These are phyloP conservation scores for Myrmophylax atrothorax DNA, from an alignment of 2,113 vertebrate genomes.

Conservation along the genomic window DNA sequence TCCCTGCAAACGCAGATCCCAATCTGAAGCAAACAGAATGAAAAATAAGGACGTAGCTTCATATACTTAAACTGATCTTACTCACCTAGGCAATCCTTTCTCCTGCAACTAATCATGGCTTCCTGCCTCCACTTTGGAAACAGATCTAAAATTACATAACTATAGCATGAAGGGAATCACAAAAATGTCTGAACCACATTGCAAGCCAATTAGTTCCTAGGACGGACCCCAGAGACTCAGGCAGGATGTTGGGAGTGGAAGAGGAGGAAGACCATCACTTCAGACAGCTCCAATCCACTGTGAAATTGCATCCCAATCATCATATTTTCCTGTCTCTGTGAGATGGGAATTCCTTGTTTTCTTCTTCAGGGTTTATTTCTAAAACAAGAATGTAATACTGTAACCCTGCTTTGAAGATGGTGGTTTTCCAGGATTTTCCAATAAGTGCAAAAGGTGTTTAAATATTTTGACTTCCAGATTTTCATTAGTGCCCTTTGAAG, in stretches of 20 bases:
- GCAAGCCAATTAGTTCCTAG: not conserved
- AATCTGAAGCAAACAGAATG: not conserved
- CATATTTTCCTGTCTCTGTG: not conserved
- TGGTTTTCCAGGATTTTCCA: not conserved
- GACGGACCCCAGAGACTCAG: not conserved
- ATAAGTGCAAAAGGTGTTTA: not conserved
- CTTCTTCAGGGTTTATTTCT: not conserved
- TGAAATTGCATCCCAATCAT: not conserved
- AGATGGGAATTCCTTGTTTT: not conserved
- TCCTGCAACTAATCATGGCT: not conserved
- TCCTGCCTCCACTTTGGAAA: not conserved
- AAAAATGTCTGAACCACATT: not conserved
- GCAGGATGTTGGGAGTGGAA: not conserved
- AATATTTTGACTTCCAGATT: not conserved
- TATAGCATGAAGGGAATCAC: not conserved
- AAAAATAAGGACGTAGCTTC: not conserved
- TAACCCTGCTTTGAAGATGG: not conserved
- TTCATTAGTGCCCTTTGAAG: not conserved
- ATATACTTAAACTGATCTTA: not conserved
- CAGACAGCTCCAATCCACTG: not conserved
- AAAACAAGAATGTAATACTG: not conserved
- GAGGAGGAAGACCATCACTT: not conserved
- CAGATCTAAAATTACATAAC: too few relatives aligned
- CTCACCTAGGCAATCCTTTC: not conserved
- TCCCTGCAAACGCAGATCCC: not conserved